Conservation (phyloP, 2,797 vertebrate species). For the Otolemur crassicaudatus region DNA sequence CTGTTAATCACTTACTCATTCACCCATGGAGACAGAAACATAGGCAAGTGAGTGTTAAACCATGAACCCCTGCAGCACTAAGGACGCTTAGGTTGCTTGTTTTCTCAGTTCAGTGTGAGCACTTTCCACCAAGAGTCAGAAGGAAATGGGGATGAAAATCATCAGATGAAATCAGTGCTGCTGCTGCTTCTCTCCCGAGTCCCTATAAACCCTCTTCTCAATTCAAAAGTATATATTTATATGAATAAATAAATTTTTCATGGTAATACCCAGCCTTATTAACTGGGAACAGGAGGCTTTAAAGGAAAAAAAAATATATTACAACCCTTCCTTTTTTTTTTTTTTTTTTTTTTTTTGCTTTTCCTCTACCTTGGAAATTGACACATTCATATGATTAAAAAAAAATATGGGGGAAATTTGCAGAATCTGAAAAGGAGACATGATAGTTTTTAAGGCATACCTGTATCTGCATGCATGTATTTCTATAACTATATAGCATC, state of each 20-base stretch:
- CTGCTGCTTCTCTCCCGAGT: not conserved
- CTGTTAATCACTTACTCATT: not conserved
- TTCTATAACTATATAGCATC: not conserved
- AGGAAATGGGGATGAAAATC: slow-evolving; percentile 50
- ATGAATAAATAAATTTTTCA: not conserved
- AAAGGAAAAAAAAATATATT: not conserved
- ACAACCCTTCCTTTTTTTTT: too few species aligned
- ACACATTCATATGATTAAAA: not conserved
- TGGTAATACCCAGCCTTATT: not conserved
- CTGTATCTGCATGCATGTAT: not conserved
- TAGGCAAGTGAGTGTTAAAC: slow-evolving; percentile 24
- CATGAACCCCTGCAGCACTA: not conserved
- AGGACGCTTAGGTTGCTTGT: slow-evolving; percentile 20
- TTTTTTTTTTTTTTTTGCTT: not conserved
- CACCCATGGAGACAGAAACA: slow-evolving; percentile 32
- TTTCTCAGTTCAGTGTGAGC: slow-evolving; percentile 56
- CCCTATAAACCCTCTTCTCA: not conserved
- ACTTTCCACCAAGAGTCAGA: not conserved
- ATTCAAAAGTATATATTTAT: not conserved
- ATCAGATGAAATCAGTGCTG: slow-evolving; percentile 2
- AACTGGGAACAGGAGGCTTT: not conserved
- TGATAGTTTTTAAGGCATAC: not conserved
- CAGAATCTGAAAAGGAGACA: not conserved
- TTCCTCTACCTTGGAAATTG: not conserved
- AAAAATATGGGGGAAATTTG: not conserved